These are phyloP conservation scores for Kudoa iwatai DNA, from an alignment of 30 jellyfish, hydroid and myxozoan species.

Conservation along the genomic window DNA sequence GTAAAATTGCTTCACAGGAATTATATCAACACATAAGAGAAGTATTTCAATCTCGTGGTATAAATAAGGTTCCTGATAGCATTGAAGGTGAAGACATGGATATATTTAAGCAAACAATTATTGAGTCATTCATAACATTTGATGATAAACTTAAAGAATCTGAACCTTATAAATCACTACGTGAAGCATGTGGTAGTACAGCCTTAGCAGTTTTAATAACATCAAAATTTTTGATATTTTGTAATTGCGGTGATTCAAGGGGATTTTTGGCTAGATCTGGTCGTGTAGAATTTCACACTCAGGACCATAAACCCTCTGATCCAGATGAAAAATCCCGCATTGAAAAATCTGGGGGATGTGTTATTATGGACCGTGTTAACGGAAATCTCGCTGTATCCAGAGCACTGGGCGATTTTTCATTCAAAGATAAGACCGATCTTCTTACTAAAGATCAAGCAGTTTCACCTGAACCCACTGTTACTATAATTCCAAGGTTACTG, in stretches of 20 bases:
- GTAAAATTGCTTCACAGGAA: slow-evolving; percentile 34
- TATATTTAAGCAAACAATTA: slow-evolving; percentile 9
- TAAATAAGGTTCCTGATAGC: not conserved
- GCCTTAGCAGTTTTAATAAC: slow-evolving; percentile 65
- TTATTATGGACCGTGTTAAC: slow-evolving; percentile 47
- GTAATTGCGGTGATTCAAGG: slow-evolving; percentile 91
- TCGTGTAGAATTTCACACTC: slow-evolving; percentile 30
- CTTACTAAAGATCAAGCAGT: slow-evolving; percentile 77
- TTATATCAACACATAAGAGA: slow-evolving; percentile 14
- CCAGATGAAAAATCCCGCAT: slow-evolving; percentile 29
- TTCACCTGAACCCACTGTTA: slow-evolving; percentile 68
- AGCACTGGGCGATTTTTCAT: slow-evolving; percentile 83
- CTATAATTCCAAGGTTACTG: slow-evolving; percentile 14
- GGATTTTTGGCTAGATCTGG: slow-evolving; percentile 52
- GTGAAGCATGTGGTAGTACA: slow-evolving; percentile 78
- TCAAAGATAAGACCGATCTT: slow-evolving; percentile 18
- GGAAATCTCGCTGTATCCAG: slow-evolving; percentile 85
- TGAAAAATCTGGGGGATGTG: slow-evolving; percentile 89
- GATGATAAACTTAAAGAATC: slow-evolving; percentile 25
- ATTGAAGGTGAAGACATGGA: slow-evolving; percentile 7
- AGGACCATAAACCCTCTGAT: slow-evolving; percentile 75
- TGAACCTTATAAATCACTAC: slow-evolving; percentile 22
- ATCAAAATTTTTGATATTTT: slow-evolving; percentile 18
- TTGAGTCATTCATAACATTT: slow-evolving; percentile 26
- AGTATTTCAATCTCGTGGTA: not conserved